A percentile compares a stretch with the other conserved stretches of the same genome.
Evolutionary conservation across 1,140 invertebrate genomes (phyloP).

Genomic region (Oscheius sp.): DNA sequence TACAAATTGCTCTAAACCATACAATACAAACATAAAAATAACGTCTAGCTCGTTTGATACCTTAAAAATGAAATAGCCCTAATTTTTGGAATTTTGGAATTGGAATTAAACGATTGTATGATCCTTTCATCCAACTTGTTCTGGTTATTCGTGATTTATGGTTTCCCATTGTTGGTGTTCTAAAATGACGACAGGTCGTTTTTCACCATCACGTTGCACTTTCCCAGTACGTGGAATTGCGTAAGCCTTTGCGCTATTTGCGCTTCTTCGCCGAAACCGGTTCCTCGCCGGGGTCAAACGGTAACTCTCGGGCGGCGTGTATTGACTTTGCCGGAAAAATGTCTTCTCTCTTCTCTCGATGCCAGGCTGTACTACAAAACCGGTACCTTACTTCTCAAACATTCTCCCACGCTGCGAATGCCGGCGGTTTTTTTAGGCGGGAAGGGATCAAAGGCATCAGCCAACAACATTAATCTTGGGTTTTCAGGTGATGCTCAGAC

Average conservation of each 20-base stretch:
- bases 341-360: not conserved
- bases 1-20: too few species aligned
- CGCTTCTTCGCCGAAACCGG: not conserved
- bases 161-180: too few species aligned
- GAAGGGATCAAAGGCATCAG: not conserved
- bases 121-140: too few species aligned
- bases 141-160: too few species aligned
- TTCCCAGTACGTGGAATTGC: not conserved
- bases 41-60: too few species aligned
- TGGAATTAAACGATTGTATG: too few species aligned
- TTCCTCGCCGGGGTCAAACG: conserved; percentile 9
- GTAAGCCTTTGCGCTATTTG: not conserved
- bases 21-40: too few species aligned
- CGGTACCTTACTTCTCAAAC: conserved; percentile 8
- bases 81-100: too few species aligned
- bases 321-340: conserved; percentile 11
- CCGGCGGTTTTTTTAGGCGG: not conserved
- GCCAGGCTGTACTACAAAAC: conserved; percentile 10
- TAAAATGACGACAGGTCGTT: too few species aligned
- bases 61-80: too few species aligned
- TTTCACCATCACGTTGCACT: too few species aligned
- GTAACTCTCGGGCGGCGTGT: not conserved
- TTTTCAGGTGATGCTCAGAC: conserved; percentile 56
- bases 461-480: not conserved
- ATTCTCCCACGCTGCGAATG: not conserved